Evolutionary conservation across 1,140 invertebrate genomes (phyloP), one percentile per base, ranked within the genome.

Genomic region (Drosophila virilis): DNA sequence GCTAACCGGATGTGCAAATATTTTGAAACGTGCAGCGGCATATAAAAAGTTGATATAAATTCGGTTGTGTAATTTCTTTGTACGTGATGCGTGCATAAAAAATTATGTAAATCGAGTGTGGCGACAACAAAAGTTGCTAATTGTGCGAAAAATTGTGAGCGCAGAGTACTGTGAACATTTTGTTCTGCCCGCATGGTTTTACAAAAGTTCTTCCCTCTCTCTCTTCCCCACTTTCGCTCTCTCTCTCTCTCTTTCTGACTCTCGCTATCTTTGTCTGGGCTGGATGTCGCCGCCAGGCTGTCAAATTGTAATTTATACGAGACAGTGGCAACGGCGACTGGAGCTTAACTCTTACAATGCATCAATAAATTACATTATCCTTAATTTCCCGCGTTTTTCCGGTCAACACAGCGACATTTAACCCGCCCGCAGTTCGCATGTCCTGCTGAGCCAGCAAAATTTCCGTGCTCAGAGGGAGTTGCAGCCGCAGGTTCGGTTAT

Each of bases 321-420:
- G 80, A 74, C 58, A 66, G 61, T 60, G 66, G 40, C 67, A 60
- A 37, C 66, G 46, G 61, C 70, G 62, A 68, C 82, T 74, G 74
- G 58, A 86, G 82, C 82, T 85, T 85, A 86, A 85, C 82, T 85
- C 82, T 85, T 88, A 85, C 82, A 85, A 86, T 85, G 78, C 75
- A 85, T 86, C 82, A 85, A 85, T 85, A 85, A 85, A 85, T 85
- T 85, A 85, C 82, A 85, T 85, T 85, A 85, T 85, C 82, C 82
- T 85, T 85, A 85, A 85, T 85, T 85, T 85, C 83, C 82, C 82
- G 82, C 82, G 82, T 73, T 86, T 85, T 85, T 82, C 82, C 78
- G 82, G 82, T 85, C 78, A 86, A 86, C 81, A 86, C 70, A 59
- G 64, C 65, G 79, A 67, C 81, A 85, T 75, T 85, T 81, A 85